Percentiles rank a stretch among this genome's conserved stretches.
Conservation (phyloP, 2,888 invertebrate genomes). For the Erynnis tages region DNA sequence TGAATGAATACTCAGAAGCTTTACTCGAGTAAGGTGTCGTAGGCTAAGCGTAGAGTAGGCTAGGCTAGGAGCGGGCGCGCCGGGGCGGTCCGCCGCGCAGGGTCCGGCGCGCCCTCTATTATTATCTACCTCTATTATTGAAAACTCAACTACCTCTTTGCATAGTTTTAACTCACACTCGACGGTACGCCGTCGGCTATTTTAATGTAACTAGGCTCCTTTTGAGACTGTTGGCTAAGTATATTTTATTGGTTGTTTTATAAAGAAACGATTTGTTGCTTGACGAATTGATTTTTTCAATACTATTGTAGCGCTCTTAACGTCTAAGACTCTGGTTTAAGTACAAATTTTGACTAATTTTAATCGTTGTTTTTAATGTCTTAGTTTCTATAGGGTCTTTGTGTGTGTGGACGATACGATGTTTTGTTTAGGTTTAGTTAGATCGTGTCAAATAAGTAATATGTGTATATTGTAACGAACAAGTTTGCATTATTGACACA, state of each 20-base stretch:
- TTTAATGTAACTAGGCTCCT: constrained; percentile 63
- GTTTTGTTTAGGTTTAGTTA: constrained; percentile 57
- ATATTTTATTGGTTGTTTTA: constrained; percentile 78
- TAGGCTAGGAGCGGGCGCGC: constrained; percentile 60
- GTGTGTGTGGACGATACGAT: constrained; percentile 48
- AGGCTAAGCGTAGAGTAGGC: constrained; percentile 52
- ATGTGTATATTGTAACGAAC: constrained; percentile 19
- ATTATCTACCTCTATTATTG: constrained; percentile 64
- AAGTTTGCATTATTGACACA: constrained; percentile 11
- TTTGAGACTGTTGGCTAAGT: constrained; percentile 75
- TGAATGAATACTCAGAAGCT: constrained; percentile 80
- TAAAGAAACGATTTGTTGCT: constrained; percentile 62
- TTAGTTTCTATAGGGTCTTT: constrained; percentile 55
- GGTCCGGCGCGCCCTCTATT: constrained; percentile 67
- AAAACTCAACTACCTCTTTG: constrained; percentile 80
- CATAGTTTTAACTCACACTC: constrained; percentile 71
- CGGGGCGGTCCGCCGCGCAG: constrained; percentile 72
- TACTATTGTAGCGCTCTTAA: constrained; percentile 54
- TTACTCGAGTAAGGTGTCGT: constrained; percentile 78
- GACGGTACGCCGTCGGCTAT: constrained; percentile 69
- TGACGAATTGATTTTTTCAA: constrained; percentile 54
- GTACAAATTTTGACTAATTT: constrained; percentile 80
- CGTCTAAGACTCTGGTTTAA: constrained; percentile 75
- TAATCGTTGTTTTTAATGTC: constrained; percentile 76
- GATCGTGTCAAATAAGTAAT: constrained; percentile 55